Percentiles rank a stretch among this genome's conserved stretches.
These are phyloP conservation scores for Drosophila trapezifrons DNA, from an alignment of 1,140 invertebrate species.

Conservation along the genomic window DNA sequence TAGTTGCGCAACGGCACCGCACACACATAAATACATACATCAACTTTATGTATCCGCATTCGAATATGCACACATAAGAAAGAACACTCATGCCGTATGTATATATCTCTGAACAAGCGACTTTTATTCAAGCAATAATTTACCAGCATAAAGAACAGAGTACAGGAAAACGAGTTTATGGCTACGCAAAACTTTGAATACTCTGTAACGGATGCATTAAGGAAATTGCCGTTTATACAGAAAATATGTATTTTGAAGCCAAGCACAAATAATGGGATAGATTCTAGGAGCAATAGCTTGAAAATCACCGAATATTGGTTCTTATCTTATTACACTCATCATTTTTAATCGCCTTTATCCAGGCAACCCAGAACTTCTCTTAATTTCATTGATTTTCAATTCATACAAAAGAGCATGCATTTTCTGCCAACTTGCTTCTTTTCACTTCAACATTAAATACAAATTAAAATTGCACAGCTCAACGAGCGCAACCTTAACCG, in stretches of 20 bases:
- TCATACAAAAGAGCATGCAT: constrained; percentile 9
- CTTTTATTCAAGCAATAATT: constrained; percentile 74
- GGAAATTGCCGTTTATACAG: not conserved
- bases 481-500: constrained; percentile 19
- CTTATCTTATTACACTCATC: not conserved
- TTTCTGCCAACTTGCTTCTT: constrained; percentile 8
- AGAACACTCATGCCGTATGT: constrained; percentile 6
- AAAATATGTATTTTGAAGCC: not conserved
- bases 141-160: constrained; percentile 42
- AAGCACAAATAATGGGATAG: too few species aligned
- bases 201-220: constrained; percentile 22
- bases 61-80: constrained; percentile 12
- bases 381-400: not conserved
- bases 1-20: constrained; percentile 57
- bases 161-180: constrained; percentile 13
- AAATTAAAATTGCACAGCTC: constrained; percentile 62
- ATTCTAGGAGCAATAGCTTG: too few species aligned
- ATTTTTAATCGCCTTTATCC: not conserved
- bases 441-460: constrained; percentile 47
- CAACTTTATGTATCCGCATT: constrained; percentile 15
- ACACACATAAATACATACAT: constrained; percentile 27
- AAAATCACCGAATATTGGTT: not conserved
- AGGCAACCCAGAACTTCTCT: not conserved
- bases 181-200: constrained; percentile 35
- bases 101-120: constrained; percentile 42